phyloP scores from a whole-genome alignment of 2,888 invertebrate genomes.

The Julus scandinavius region DNA sequence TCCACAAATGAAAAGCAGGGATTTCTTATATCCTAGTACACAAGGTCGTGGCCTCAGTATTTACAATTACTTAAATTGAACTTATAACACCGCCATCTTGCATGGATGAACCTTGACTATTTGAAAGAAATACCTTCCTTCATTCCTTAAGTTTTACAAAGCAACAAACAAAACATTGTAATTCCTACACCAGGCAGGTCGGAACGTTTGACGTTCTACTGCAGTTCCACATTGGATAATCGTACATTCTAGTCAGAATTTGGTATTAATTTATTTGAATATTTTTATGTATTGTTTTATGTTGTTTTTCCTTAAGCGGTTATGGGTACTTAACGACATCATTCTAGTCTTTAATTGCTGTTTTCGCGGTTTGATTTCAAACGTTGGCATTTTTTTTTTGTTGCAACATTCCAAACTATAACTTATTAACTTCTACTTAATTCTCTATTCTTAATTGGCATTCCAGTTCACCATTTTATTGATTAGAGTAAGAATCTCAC shows the following conservation, averaged over 20 bases:
- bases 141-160: too few species aligned
- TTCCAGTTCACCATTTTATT: neutral
- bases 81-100: neutral
- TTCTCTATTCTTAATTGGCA: neutral
- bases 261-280: conserved; percentile 1
- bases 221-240: neutral
- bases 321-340: neutral
- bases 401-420: neutral
- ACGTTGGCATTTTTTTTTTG: neutral
- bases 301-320: neutral
- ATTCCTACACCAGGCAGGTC: neutral
- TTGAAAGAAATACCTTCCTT: neutral
- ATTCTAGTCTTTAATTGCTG: neutral
- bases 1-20: too few species aligned
- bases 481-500: neutral
- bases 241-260: neutral
- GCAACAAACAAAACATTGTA: too few species aligned
- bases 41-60: too few species aligned
- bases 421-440: conserved; percentile 23
- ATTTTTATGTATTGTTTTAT: neutral
- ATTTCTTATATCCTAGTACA: too few species aligned
- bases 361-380: neutral
- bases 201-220: neutral
- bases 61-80: too few species aligned
- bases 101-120: neutral